Evolutionary conservation across 2,888 invertebrate species (phyloP).

Genomic region (Andrena flavipes): DNA sequence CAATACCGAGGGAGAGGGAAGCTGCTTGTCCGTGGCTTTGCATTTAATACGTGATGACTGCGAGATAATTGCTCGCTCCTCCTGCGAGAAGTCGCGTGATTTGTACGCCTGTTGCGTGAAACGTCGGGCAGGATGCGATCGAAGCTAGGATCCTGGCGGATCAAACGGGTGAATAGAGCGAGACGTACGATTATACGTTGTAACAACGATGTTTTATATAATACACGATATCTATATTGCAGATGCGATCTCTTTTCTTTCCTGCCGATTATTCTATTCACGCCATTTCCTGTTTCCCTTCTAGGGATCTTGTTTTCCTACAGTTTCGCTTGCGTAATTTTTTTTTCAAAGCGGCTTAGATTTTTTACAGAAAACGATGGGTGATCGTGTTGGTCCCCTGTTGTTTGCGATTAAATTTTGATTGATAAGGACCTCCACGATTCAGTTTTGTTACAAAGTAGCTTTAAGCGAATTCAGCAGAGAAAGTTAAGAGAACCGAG

Average conservation of each 20-base stretch:
- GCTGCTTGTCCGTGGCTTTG: background rate
- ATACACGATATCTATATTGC: conserved; percentile 50
- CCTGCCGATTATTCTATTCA: background rate
- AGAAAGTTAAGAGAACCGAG: background rate
- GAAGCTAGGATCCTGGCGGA: background rate
- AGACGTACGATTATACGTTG: conserved; percentile 47
- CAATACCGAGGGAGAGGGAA: conserved; percentile 53
- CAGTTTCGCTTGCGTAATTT: too few relatives aligned
- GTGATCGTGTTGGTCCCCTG: too few relatives aligned
- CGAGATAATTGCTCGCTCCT: conserved; percentile 15
- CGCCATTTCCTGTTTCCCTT: background rate
- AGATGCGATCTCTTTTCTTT: conserved; percentile 2
- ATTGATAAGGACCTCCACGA: too few relatives aligned
- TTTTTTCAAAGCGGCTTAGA: too few relatives aligned
- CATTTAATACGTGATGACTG: background rate
- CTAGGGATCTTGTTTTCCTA: background rate
- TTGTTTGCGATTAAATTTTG: too few relatives aligned
- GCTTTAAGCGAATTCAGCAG: background rate
- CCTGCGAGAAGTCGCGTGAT: background rate
- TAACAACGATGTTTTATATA: conserved; percentile 63
- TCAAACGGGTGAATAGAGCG: conserved; percentile 17
- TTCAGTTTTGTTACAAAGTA: background rate
- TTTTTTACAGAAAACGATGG: too few relatives aligned
- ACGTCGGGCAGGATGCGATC: background rate
- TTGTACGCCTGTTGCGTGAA: conserved; percentile 30